A percentile compares a stretch with the other conserved stretches of the same genome.
Evolutionary conservation across 2,797 vertebrate genomes (phyloP).

Genomic region (Brachyrhaphis roseni): DNA sequence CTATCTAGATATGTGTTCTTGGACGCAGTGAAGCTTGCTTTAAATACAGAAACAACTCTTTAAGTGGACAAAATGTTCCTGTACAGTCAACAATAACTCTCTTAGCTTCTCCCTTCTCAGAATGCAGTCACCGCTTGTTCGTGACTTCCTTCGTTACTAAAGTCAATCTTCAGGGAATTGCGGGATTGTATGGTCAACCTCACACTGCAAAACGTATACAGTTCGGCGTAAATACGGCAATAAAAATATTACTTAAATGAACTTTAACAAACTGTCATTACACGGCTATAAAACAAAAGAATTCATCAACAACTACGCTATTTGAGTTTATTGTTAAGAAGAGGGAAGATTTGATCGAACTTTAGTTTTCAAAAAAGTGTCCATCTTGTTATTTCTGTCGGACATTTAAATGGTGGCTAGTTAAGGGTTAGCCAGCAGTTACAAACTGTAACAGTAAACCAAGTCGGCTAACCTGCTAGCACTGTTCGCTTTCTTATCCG

Average conservation of each 20-base stretch:
- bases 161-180: not conserved
- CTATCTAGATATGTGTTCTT: not conserved
- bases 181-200: not conserved
- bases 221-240: not conserved
- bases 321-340: not conserved
- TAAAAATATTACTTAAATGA: not conserved
- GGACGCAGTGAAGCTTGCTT: not conserved
- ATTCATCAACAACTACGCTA: not conserved
- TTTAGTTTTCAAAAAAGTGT: not conserved
- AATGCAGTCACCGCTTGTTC: not conserved
- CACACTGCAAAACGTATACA: not conserved
- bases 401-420: constrained; percentile 21
- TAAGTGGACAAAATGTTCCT: not conserved
- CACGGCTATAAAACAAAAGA: not conserved
- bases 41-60: not conserved
- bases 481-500: constrained; percentile 22
- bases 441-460: not conserved
- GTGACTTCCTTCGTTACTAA: not conserved
- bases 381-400: not conserved
- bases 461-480: constrained; percentile 21
- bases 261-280: not conserved
- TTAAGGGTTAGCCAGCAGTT: not conserved
- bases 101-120: not conserved
- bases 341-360: not conserved
- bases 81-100: not conserved